Evolutionary conservation across 2,113 vertebrate species (phyloP), one percentile per base, ranked within the genome.

Genomic region (Ceratotherium simum): DNA sequence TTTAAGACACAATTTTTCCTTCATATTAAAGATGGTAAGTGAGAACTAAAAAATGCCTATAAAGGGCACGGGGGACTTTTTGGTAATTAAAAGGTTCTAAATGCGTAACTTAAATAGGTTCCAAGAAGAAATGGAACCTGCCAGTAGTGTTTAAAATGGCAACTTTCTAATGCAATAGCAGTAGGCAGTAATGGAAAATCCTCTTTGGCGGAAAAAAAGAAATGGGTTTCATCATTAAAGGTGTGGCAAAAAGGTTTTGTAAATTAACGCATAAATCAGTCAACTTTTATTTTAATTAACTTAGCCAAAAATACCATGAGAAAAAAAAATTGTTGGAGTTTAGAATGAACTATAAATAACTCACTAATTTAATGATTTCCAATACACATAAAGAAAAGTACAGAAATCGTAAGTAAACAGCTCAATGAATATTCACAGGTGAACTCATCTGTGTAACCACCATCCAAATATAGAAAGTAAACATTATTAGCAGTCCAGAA

Each of bases 251-350:
- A 98, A 97, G 78, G 29, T 98, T 98, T 98, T 98, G 96, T 97
- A 98, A 99, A 98, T 98, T 98, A 98, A 98, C 48, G 18, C 91
- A 98, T 98, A 98, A 98, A 98, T 98, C 97, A 97, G 82, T 98
- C 98, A 97, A 95, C 75, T 98, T 99, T 98, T 98, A 98, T 95
- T 98, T 98, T 97, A 98, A 98, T 98, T 99, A 98, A 73, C 85
- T 80, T 80, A 96, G 97, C 92, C 96, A 98, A 98, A 98, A 98
- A 95, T 73, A 95, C 18, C 96, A 93, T 96, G 97, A 88, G 97
- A 97, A 97, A 93, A 96, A 96, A 98, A 97, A 91, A 31, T 94
- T 96, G 88, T 97, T 92, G 87, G 92, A 92, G 70, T 97, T 98
- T 97, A 97, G 94, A 95, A 97, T 98, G 96, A 96, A 88, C 27